These are phyloP conservation scores for Drosophila rhopaloa DNA, from an alignment of 1,140 invertebrate species.

Conservation along the genomic window DNA sequence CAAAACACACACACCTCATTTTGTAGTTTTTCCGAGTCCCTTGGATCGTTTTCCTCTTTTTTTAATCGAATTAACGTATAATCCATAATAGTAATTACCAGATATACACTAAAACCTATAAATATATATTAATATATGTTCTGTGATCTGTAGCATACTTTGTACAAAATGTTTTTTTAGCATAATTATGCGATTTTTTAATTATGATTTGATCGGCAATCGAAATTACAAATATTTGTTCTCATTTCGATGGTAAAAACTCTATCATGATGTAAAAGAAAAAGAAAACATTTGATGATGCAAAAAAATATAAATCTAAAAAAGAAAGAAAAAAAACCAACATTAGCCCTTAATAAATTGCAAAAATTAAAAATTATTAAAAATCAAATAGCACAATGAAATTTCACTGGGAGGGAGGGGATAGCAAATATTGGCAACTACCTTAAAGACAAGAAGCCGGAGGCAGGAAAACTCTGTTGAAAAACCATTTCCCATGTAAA, in stretches of 20 bases:
- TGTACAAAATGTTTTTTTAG: constrained; percentile 84
- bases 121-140: constrained; percentile 76
- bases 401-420: not conserved
- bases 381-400: constrained; percentile 41
- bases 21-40: constrained; percentile 56
- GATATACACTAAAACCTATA: constrained; percentile 70
- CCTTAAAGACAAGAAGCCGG: constrained; percentile 48
- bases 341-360: constrained; percentile 48
- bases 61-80: constrained; percentile 53
- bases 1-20: constrained; percentile 63
- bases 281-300: constrained; percentile 45
- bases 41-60: constrained; percentile 59
- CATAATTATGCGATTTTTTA: constrained; percentile 77
- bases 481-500: constrained; percentile 74
- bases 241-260: constrained; percentile 40
- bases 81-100: constrained; percentile 59
- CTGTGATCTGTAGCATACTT: constrained; percentile 84
- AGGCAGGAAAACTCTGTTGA: constrained; percentile 47
- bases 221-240: constrained; percentile 42
- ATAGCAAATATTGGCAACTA: constrained; percentile 20
- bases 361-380: constrained; percentile 60
- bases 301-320: constrained; percentile 44
- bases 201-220: constrained; percentile 60
- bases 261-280: constrained; percentile 51
- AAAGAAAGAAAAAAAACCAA: constrained; percentile 21